phyloP scores from a whole-genome alignment of 2,888 invertebrate genomes.

The Mactromeris polynyma region DNA sequence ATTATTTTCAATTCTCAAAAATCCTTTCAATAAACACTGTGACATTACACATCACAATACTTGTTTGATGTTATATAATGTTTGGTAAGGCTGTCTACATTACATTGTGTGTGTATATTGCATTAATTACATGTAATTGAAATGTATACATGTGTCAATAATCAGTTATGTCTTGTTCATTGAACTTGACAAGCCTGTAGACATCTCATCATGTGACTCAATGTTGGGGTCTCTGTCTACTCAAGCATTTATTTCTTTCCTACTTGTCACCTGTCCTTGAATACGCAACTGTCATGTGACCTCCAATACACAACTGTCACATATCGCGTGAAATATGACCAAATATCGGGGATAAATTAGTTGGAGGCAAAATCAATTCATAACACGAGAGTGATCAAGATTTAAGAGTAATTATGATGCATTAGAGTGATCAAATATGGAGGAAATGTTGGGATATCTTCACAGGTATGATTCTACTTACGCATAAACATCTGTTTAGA shows the following conservation, averaged over 20 bases:
- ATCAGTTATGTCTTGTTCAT: background rate
- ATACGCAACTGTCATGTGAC: background rate
- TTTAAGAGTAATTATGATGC: background rate
- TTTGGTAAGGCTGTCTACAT: background rate
- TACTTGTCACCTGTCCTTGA: background rate
- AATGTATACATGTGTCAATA: background rate
- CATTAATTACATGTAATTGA: constrained; percentile 17
- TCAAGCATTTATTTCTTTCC: background rate
- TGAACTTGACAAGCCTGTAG: background rate
- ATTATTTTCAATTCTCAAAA: background rate
- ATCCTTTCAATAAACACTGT: background rate
- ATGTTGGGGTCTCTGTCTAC: background rate
- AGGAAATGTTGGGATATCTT: background rate
- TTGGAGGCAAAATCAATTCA: background rate
- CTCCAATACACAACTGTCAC: background rate
- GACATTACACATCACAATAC: background rate
- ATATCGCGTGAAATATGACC: background rate
- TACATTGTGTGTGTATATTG: background rate
- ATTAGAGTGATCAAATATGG: background rate
- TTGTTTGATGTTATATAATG: constrained; percentile 13
- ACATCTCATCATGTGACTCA: background rate
- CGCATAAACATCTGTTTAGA: no score
- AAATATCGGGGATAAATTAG: background rate
- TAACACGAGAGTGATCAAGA: background rate
- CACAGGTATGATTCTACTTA: background rate